Evolutionary conservation across 1,140 invertebrate species (phyloP).

Genomic region (Brachionus sp.): DNA sequence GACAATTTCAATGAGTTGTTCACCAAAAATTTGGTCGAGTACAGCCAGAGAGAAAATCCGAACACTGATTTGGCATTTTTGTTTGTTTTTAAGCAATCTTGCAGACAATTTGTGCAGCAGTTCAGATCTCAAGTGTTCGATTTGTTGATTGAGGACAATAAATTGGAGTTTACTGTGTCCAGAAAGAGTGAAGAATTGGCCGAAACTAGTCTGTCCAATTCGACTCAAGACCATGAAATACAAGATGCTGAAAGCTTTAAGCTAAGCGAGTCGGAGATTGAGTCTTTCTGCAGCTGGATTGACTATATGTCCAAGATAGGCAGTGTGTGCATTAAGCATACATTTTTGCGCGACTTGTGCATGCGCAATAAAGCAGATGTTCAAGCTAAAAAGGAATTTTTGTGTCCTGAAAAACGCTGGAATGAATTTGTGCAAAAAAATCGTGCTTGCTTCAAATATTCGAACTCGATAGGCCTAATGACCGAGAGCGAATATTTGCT

Average conservation of each 20-base stretch:
- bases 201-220: neutral
- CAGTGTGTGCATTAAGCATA: conserved; percentile 2
- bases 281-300: neutral
- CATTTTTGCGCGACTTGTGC: neutral
- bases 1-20: neutral
- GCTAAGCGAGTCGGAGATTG: neutral
- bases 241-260: neutral
- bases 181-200: neutral
- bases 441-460: neutral
- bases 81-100: neutral
- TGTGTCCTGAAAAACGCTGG: neutral
- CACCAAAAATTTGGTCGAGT: conserved; percentile 23
- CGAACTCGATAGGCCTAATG: neutral
- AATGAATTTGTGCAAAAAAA: neutral
- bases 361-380: neutral
- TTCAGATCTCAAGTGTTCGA: neutral
- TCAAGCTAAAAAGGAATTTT: neutral
- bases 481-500: neutral
- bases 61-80: neutral
- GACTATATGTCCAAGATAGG: conserved; percentile 15
- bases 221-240: neutral
- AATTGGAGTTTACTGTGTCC: neutral
- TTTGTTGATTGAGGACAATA: conserved; percentile 6
- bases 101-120: neutral
- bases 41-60: neutral